phyloP scores from a whole-genome alignment of 2,797 vertebrate genomes.

The Cygnus olor region DNA sequence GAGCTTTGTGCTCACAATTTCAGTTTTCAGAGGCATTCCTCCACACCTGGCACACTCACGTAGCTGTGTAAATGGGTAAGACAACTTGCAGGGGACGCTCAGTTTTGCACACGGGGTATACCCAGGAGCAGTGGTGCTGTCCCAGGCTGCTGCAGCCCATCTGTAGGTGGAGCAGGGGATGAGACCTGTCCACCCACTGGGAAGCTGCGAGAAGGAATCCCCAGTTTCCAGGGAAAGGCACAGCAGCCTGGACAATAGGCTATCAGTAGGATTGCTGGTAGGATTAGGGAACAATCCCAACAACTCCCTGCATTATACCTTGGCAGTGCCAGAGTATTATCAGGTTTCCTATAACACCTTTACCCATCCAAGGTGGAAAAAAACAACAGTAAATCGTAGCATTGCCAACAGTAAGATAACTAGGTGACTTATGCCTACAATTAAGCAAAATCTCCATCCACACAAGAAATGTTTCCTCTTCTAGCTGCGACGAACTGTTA shows the following conservation, averaged over 20 bases:
- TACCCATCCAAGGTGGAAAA: constrained; percentile 6
- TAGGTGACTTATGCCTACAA: neutral
- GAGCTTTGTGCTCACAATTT: neutral
- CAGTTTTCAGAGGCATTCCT: too few species aligned
- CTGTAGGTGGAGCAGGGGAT: neutral
- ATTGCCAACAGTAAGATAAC: neutral
- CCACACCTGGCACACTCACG: neutral
- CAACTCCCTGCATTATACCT: neutral
- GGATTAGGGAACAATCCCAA: neutral
- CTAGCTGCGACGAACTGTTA: neutral
- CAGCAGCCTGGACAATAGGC: neutral
- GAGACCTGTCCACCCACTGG: neutral
- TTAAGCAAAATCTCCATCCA: neutral
- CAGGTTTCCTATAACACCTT: constrained; percentile 29
- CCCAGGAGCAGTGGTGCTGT: too few species aligned
- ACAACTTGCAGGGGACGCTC: neutral
- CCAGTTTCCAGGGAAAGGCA: neutral
- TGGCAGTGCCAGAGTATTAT: neutral
- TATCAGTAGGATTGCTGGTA: neutral
- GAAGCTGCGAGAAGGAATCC: neutral
- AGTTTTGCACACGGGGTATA: neutral
- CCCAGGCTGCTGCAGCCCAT: neutral
- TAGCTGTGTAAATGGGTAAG: neutral
- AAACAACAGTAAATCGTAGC: neutral
- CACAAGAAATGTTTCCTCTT: neutral